These are phyloP conservation scores for Eonycteris spelaea DNA, from an alignment of 2,113 vertebrate species.

Conservation along the genomic window DNA sequence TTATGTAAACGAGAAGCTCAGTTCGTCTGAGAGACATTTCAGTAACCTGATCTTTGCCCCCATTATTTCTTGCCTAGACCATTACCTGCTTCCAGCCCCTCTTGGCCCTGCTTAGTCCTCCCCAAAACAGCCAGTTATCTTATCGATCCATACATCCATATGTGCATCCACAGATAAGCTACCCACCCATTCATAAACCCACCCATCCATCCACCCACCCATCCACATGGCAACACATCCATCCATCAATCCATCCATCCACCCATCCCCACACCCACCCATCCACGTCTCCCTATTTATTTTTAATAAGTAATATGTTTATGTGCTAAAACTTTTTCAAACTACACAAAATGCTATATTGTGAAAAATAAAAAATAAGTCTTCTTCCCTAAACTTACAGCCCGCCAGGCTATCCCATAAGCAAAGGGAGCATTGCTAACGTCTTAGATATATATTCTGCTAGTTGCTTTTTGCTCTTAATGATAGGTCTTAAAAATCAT, in stretches of 20 bases:
- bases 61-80: neutral
- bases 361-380: neutral
- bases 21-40: neutral
- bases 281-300: neutral
- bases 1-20: neutral
- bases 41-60: neutral
- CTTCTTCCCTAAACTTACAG: neutral
- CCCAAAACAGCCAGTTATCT: neutral
- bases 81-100: neutral
- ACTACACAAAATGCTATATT: neutral
- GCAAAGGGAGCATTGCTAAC: neutral
- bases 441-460: neutral
- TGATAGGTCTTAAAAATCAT: neutral
- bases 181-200: neutral
- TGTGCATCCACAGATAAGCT: rapidly evolving
- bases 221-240: neutral
- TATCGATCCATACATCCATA: neutral
- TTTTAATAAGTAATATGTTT: neutral
- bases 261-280: neutral
- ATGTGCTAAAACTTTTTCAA: neutral
- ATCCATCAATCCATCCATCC: neutral
- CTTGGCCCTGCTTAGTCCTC: neutral
- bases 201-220: neutral
- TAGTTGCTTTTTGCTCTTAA: neutral
- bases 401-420: neutral